Evolutionary conservation across 2,888 invertebrate species (phyloP).

Genomic region (Sinelater perroti): DNA sequence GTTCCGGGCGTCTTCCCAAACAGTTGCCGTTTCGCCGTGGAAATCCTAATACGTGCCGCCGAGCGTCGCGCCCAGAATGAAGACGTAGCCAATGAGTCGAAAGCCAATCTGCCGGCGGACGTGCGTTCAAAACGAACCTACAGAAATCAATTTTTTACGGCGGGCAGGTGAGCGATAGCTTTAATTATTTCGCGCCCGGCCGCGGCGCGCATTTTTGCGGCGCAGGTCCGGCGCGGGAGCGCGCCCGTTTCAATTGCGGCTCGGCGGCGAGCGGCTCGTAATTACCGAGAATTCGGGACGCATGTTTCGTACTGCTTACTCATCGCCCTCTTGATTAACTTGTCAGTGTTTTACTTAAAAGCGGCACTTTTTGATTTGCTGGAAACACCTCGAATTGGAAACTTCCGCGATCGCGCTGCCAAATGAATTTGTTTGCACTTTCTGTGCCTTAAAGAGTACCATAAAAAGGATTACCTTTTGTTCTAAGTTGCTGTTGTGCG

Average conservation of each 20-base stretch:
- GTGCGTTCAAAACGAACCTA: constrained; percentile 11
- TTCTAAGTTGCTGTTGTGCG: too few relatives aligned
- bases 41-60: constrained; percentile 2
- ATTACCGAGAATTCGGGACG: constrained; percentile 58
- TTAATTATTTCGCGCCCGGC: too few relatives aligned
- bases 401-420: constrained; percentile 20
- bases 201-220: too few relatives aligned
- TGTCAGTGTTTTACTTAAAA: constrained; percentile 60
- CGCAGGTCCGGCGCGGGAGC: too few relatives aligned
- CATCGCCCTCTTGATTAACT: constrained; percentile 58
- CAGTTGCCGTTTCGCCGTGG: too few relatives aligned
- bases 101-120: constrained; percentile 2
- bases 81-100: constrained; percentile 7
- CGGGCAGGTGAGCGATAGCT: too few relatives aligned
- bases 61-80: neutral
- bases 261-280: constrained; percentile 54
- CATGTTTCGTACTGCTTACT: constrained; percentile 57
- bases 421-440: too few relatives aligned
- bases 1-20: too few relatives aligned
- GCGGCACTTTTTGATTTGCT: constrained; percentile 51
- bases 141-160: too few relatives aligned
- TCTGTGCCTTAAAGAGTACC: too few relatives aligned
- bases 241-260: too few relatives aligned
- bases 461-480: too few relatives aligned
- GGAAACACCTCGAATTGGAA: constrained; percentile 13